phyloP scores from a whole-genome alignment of 2,113 vertebrate genomes.

The Platysteira castanea region DNA sequence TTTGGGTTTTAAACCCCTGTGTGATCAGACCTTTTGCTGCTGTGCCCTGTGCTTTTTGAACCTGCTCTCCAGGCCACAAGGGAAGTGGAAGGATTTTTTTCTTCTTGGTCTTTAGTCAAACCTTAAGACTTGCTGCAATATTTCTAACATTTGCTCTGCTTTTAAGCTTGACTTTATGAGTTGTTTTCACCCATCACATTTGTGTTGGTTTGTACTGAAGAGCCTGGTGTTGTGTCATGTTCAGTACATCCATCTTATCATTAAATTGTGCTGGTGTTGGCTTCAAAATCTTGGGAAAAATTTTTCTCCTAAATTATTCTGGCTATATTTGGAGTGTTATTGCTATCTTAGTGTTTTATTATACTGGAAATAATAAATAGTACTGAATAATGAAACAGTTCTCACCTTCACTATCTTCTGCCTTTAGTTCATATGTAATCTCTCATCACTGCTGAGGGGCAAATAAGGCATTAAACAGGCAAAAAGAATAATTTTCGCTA shows the following conservation, averaged over 20 bases:
- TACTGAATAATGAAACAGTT: background rate
- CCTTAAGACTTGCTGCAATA: background rate
- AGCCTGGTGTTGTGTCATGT: background rate
- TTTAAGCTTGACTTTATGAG: background rate
- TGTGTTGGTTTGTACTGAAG: background rate
- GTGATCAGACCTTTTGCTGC: slow-evolving; percentile 33
- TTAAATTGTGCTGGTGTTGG: background rate
- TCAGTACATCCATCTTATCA: background rate
- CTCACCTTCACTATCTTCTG: background rate
- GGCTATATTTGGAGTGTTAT: background rate
- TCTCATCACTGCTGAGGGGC: background rate
- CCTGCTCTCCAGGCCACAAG: background rate
- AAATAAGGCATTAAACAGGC: background rate
- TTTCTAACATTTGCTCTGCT: background rate
- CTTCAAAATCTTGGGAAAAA: background rate
- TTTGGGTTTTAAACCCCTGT: slow-evolving; percentile 38
- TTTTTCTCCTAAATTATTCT: background rate
- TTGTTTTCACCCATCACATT: background rate
- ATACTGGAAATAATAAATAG: background rate
- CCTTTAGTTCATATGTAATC: background rate
- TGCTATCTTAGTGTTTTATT: background rate
- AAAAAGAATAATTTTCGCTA: background rate
- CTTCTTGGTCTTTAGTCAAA: background rate
- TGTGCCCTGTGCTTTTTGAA: background rate
- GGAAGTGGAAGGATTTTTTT: background rate